phyloP scores from a whole-genome alignment of 2,113 vertebrate genomes.

The Malaclemys terrapin region DNA sequence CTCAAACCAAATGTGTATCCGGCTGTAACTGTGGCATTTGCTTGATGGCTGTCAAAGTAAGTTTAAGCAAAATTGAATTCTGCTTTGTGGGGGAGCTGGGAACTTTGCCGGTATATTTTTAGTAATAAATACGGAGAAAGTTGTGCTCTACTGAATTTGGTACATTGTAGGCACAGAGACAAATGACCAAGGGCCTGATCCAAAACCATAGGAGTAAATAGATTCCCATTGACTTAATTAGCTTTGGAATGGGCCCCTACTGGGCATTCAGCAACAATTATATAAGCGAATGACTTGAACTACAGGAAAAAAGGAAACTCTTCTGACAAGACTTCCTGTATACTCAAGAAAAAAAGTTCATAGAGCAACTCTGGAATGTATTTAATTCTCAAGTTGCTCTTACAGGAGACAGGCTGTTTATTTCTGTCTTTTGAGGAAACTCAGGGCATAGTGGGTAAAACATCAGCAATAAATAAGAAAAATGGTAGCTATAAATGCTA shows the following conservation, averaged over 20 bases:
- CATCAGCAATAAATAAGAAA: slow-evolving; percentile 30
- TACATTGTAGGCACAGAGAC: background rate
- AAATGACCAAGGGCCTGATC: background rate
- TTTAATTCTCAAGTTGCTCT: background rate
- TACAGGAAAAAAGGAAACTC: background rate
- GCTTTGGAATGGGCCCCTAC: background rate
- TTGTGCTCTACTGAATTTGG: accelerated
- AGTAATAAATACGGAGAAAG: background rate
- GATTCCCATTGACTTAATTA: accelerated
- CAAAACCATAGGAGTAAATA: background rate
- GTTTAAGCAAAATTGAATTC: background rate
- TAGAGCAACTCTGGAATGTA: background rate
- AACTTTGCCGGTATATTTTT: background rate
- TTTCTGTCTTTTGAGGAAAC: background rate
- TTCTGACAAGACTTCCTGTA: background rate
- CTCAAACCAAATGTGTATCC: background rate
- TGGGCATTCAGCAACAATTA: background rate
- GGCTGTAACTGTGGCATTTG: background rate
- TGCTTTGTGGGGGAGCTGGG: background rate
- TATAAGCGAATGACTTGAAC: background rate
- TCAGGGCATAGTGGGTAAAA: background rate
- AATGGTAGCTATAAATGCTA: slow-evolving; percentile 27
- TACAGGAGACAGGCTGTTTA: slow-evolving; percentile 28
- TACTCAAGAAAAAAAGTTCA: background rate
- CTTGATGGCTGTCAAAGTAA: background rate